These are phyloP conservation scores for Drosophila prosaltans DNA, from an alignment of 1,140 invertebrate genomes.

Conservation along the genomic window DNA sequence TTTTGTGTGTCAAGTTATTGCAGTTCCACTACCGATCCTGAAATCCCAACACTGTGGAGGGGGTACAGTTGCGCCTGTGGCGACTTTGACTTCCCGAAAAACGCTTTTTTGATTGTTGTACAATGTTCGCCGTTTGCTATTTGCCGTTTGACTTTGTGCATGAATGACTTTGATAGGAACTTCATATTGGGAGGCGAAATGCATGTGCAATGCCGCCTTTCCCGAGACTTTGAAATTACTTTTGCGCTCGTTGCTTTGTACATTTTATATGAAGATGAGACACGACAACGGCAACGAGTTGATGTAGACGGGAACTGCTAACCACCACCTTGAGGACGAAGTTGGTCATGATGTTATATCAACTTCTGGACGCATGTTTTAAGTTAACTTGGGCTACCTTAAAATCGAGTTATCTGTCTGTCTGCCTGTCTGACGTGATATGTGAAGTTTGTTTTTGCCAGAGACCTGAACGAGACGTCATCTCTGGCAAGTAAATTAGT, in stretches of 20 bases:
- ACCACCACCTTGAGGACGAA: constrained; percentile 31
- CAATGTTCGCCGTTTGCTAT: constrained; percentile 42
- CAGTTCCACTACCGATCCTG: constrained; percentile 30
- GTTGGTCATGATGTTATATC: constrained; percentile 38
- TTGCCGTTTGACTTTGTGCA: constrained; percentile 72
- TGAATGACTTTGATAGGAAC: constrained; percentile 70
- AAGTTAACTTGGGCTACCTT: constrained; percentile 49
- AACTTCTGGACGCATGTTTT: constrained; percentile 48
- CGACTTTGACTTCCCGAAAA: constrained; percentile 65
- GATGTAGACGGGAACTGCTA: background rate
- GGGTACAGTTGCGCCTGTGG: constrained; percentile 50
- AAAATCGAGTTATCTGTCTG: constrained; percentile 62
- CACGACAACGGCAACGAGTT: constrained; percentile 2
- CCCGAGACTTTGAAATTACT: constrained; percentile 37
- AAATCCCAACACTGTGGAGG: constrained; percentile 22
- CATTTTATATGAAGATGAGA: constrained; percentile 65
- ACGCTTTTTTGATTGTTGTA: constrained; percentile 76
- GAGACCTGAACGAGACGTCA: constrained; percentile 28
- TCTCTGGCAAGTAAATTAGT: constrained; percentile 63
- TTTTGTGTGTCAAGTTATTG: constrained; percentile 65
- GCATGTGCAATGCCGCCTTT: constrained; percentile 26
- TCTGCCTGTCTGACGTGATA: constrained; percentile 54
- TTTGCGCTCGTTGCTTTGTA: constrained; percentile 60
- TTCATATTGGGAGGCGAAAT: constrained; percentile 43
- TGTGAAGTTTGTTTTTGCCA: constrained; percentile 42